phyloP scores from a whole-genome alignment of 2,797 vertebrate genomes.

The Garrulus glandarius region DNA sequence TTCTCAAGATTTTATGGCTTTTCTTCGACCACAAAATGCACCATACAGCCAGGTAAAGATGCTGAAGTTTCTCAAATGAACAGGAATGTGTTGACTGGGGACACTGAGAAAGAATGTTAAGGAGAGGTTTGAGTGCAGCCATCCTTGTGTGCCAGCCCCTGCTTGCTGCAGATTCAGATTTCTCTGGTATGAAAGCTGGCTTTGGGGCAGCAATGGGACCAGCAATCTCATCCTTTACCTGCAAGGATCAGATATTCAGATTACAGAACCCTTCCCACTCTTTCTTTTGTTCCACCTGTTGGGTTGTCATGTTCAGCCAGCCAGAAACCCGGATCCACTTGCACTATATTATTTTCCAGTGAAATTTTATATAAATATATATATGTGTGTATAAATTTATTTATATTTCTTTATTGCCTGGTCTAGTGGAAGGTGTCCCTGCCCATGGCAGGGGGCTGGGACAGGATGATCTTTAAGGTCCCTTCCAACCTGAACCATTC shows the following conservation, averaged over 20 bases:
- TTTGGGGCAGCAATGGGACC: not conserved
- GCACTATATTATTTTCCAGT: not conserved
- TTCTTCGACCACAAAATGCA: not conserved
- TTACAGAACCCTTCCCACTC: not conserved
- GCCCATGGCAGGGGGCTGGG: not conserved
- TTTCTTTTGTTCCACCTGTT: not conserved
- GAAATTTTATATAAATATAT: not conserved
- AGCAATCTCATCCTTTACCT: not conserved
- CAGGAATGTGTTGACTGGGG: not conserved
- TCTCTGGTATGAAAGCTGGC: not conserved
- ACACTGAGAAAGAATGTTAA: not conserved
- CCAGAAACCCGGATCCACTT: not conserved
- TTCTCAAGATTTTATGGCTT: not conserved
- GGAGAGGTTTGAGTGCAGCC: not conserved
- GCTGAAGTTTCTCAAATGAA: not conserved
- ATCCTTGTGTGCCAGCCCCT: not conserved
- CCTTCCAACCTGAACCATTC: not conserved
- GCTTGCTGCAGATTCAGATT: not conserved
- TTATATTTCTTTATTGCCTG: not conserved
- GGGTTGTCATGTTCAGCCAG: not conserved
- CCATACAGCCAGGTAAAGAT: not conserved
- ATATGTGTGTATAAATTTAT: not conserved
- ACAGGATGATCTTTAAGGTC: not conserved
- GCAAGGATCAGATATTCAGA: not conserved
- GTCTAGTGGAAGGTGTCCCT: not conserved